These are phyloP conservation scores for Microcebus ravelobensis DNA, from an alignment of 2,113 vertebrate genomes.

Conservation along the genomic window DNA sequence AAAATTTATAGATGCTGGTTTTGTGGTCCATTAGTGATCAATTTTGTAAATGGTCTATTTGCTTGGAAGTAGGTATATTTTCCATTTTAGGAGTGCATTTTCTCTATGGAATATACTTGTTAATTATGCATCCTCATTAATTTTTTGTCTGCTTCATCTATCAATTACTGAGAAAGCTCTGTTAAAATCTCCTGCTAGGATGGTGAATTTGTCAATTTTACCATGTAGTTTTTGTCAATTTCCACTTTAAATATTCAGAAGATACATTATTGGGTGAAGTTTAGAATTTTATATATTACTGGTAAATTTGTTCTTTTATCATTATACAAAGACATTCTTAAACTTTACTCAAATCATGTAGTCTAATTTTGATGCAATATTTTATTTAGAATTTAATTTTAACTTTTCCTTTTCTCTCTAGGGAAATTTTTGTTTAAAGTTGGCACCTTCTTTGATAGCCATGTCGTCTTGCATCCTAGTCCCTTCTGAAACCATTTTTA, in stretches of 20 bases:
- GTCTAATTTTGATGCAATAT: neutral
- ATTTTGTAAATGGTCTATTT: neutral
- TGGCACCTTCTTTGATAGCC: neutral
- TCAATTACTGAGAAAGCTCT: neutral
- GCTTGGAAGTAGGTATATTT: neutral
- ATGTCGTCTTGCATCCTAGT: neutral
- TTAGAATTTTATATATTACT: neutral
- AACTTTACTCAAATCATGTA: neutral
- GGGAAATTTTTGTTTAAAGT: neutral
- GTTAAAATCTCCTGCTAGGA: neutral
- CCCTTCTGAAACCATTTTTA: neutral
- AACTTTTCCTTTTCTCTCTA: neutral
- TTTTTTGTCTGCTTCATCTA: neutral
- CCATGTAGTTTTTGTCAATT: neutral
- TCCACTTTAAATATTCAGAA: neutral
- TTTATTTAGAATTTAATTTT: neutral
- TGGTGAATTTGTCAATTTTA: neutral
- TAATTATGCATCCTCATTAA: neutral
- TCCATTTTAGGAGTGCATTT: neutral
- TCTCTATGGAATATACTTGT: neutral
- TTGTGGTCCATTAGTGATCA: neutral
- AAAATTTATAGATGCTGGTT: neutral
- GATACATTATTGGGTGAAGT: neutral
- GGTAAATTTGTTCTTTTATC: neutral
- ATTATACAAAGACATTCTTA: neutral